Conservation (phyloP, 2,888 invertebrate species). For the Ophion ellenae region DNA sequence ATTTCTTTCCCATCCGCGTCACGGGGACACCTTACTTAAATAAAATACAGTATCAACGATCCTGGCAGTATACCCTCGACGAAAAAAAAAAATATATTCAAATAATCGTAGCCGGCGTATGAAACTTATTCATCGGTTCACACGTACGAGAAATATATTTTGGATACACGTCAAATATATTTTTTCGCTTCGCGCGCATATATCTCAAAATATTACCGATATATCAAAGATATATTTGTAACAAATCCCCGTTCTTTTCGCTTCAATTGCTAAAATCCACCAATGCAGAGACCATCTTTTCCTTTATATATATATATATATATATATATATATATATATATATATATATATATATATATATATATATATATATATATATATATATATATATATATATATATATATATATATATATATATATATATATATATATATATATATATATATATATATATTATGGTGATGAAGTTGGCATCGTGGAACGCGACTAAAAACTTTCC, state of each 20-base stretch:
- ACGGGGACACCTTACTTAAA: background rate
- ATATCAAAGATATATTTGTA: conserved; percentile 18
- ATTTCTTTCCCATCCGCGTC: background rate
- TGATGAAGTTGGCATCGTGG: too few species aligned
- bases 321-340: too few species aligned
- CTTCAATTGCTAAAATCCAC: background rate
- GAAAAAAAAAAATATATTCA: background rate
- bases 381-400: too few species aligned
- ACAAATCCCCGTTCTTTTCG: background rate
- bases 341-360: too few species aligned
- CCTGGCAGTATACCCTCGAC: background rate
- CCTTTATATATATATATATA: background rate
- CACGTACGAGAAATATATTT: conserved; percentile 18
- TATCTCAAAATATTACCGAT: background rate
- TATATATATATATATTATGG: too few species aligned
- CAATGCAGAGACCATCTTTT: background rate
- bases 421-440: too few species aligned
- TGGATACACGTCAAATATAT: conserved; percentile 23
- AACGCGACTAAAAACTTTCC: too few species aligned
- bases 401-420: too few species aligned
- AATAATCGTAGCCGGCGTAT: background rate
- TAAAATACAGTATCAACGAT: conserved; percentile 2
- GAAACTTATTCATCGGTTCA: conserved; percentile 10
- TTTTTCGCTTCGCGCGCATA: conserved; percentile 19
- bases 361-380: too few species aligned